Evolutionary conservation across 2,888 invertebrate genomes (phyloP).

Genomic region (Drosophila limbata): DNA sequence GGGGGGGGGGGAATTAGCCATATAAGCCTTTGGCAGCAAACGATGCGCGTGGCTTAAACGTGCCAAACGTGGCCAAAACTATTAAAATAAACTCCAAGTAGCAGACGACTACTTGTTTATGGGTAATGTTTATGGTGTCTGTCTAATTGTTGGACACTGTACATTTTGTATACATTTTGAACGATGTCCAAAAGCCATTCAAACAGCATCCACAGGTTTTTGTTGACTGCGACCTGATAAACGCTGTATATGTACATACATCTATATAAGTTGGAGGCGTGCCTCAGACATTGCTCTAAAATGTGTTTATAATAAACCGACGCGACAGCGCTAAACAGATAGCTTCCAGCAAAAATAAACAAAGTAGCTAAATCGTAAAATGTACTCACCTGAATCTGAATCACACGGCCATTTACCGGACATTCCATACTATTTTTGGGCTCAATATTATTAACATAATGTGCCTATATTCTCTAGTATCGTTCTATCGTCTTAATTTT

Average conservation of each 20-base stretch:
- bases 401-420: slow-evolving; percentile 3
- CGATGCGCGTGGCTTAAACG: slow-evolving; percentile 47
- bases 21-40: slow-evolving; percentile 54
- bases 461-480: background rate
- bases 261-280: slow-evolving; percentile 35
- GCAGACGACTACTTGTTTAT: slow-evolving; percentile 21
- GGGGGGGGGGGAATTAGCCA: slow-evolving; percentile 31
- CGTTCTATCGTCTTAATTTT: no score
- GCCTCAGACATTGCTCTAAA: slow-evolving; percentile 28
- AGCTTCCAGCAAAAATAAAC: slow-evolving; percentile 60
- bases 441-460: slow-evolving; percentile 10
- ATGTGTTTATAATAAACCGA: slow-evolving; percentile 65
- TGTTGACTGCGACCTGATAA: slow-evolving; percentile 20
- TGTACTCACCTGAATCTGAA: slow-evolving; percentile 51
- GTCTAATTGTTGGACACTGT: slow-evolving; percentile 35
- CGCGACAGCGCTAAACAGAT: slow-evolving; percentile 71
- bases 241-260: slow-evolving; percentile 21
- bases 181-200: background rate
- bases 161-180: background rate
- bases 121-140: slow-evolving; percentile 45
- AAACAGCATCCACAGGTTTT: background rate
- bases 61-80: slow-evolving; percentile 34
- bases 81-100: slow-evolving; percentile 42
- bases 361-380: slow-evolving; percentile 54
- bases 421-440: slow-evolving; percentile 16